A percentile compares a stretch with the other conserved stretches of the same genome.
These are phyloP conservation scores for Syngnathus floridae DNA, from an alignment of 2,113 vertebrate species.

Conservation along the genomic window DNA sequence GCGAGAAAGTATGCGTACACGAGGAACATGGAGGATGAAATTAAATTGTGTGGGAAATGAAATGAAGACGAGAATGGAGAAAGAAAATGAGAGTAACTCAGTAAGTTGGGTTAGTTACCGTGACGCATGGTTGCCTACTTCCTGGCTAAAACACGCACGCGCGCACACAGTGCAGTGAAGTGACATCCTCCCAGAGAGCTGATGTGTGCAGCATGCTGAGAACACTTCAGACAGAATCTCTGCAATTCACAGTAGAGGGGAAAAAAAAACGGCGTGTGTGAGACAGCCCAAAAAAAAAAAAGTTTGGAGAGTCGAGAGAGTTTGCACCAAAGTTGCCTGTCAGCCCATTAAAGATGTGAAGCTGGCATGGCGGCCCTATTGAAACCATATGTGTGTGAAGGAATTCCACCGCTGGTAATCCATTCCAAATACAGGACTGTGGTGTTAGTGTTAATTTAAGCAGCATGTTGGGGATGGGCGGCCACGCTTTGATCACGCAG, in stretches of 20 bases:
- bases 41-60: no score
- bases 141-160: slow-evolving; percentile 74
- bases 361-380: slow-evolving; percentile 91
- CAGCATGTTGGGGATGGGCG: slow-evolving; percentile 97
- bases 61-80: background rate
- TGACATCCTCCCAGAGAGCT: slow-evolving; percentile 77
- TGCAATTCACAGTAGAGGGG: slow-evolving; percentile 68
- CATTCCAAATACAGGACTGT: slow-evolving; percentile 99
- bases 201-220: slow-evolving; percentile 35
- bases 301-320: slow-evolving; percentile 88
- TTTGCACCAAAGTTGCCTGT: slow-evolving; percentile 92
- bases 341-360: slow-evolving; percentile 98
- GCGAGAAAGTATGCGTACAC: background rate
- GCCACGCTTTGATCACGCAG: slow-evolving; percentile 97
- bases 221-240: slow-evolving; percentile 61
- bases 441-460: slow-evolving; percentile 99
- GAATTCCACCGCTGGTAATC: slow-evolving; percentile 98
- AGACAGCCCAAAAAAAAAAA: slow-evolving; percentile 60
- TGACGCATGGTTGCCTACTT: slow-evolving; percentile 74
- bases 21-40: background rate
- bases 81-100: slow-evolving; percentile 59
- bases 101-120: slow-evolving; percentile 79
- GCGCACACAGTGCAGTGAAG: slow-evolving; percentile 42
- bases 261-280: slow-evolving; percentile 48
- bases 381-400: slow-evolving; percentile 94